Conservation (phyloP, 2,888 invertebrate genomes). For the Drosophila mulleri region DNA sequence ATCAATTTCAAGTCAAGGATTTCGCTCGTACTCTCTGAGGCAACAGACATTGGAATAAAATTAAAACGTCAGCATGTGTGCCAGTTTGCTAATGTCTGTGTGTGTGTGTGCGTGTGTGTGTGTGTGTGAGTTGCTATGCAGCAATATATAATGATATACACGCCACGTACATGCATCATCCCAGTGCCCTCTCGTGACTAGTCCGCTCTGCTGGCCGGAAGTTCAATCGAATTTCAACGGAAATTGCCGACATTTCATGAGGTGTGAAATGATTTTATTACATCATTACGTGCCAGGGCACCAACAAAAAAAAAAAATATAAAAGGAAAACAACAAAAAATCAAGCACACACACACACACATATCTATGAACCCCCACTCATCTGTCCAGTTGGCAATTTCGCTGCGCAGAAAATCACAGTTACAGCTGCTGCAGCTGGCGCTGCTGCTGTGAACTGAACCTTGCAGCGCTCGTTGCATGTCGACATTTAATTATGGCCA, state of each 20-base stretch:
- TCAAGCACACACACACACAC: not conserved
- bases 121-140: slow-evolving; percentile 41
- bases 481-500: slow-evolving; percentile 82
- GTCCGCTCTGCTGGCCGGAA: slow-evolving; percentile 65
- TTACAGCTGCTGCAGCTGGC: slow-evolving; percentile 26
- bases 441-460: slow-evolving; percentile 28
- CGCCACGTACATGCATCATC: slow-evolving; percentile 78
- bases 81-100: slow-evolving; percentile 21
- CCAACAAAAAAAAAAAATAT: slow-evolving; percentile 35
- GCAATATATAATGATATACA: slow-evolving; percentile 72
- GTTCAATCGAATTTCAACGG: slow-evolving; percentile 81
- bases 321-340: not conserved
- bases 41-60: slow-evolving; percentile 66
- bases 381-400: slow-evolving; percentile 7
- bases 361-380: not conserved
- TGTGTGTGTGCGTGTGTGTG: slow-evolving; percentile 24
- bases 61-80: slow-evolving; percentile 76
- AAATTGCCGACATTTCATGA: slow-evolving; percentile 84
- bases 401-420: slow-evolving; percentile 37
- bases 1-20: slow-evolving; percentile 78
- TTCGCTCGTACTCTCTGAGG: slow-evolving; percentile 25
- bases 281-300: slow-evolving; percentile 80
- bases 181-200: slow-evolving; percentile 62
- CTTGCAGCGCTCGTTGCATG: slow-evolving; percentile 71
- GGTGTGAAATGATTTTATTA: slow-evolving; percentile 84